A percentile compares a stretch with the other conserved stretches of the same genome.
Evolutionary conservation across 2,888 invertebrate genomes (phyloP).

Genomic region (Spisula subtruncata): DNA sequence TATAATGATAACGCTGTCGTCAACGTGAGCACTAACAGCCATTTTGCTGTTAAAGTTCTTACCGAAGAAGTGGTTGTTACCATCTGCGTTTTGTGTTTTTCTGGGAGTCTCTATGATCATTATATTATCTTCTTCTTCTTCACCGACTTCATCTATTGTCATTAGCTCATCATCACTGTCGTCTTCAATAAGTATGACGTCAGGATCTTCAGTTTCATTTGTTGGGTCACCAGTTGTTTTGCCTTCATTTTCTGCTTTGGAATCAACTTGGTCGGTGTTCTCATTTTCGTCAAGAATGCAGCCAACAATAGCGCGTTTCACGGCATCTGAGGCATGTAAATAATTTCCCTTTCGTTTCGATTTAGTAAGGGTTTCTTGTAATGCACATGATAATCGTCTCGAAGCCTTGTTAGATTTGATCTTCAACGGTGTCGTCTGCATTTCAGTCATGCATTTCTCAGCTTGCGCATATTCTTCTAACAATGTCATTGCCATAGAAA

Average conservation of each 20-base stretch:
- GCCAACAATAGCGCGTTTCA: constrained; percentile 58
- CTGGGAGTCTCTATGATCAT: constrained; percentile 50
- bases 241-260: not conserved
- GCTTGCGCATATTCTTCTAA: constrained; percentile 42
- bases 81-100: not conserved
- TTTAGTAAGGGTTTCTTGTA: constrained; percentile 46
- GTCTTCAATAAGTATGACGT: constrained; percentile 52
- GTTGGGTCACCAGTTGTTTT: not conserved
- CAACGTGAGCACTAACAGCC: not conserved
- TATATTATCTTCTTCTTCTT: constrained; percentile 35
- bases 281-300: constrained; percentile 45
- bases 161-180: constrained; percentile 40
- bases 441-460: not conserved
- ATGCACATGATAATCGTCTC: constrained; percentile 43
- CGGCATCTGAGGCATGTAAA: constrained; percentile 53
- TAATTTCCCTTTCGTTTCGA: constrained; percentile 51
- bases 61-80: not conserved
- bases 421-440: not conserved
- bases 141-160: not conserved
- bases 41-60: not conserved
- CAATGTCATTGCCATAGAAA: constrained; percentile 37
- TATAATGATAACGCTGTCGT: not conserved
- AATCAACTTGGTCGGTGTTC: not conserved
- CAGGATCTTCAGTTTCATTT: constrained; percentile 26
- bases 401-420: constrained; percentile 35